Base-by-base conservation (phyloP, 2,113 vertebrate genomes). In the Chinchilla lanigera region DNA sequence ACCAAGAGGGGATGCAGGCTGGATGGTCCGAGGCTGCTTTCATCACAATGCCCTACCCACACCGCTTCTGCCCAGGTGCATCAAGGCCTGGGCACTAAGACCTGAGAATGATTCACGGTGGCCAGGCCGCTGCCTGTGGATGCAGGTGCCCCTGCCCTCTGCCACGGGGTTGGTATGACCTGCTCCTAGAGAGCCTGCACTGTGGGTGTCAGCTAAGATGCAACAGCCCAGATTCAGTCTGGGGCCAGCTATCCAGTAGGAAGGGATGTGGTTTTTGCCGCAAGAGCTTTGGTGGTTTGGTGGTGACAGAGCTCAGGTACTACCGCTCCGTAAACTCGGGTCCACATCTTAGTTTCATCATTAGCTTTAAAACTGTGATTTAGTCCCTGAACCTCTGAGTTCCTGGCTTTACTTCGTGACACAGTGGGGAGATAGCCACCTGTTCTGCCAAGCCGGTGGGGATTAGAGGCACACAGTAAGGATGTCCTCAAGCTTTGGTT, bases 331-430 rank as follows among this genome's bases (percentile, higher is more conserved):
- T 88, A 65, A 81, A 44, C 30, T 41, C 81, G 78, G 17, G 28
- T 86, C 65, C 50, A 50, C 44, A 13, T 63, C 35, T 44, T 67
- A 63, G 67, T 30, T 73, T 73, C 77, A 28, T 84, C 87, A 26
- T n/a, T 38, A 50, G 60, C 77, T 85, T 65, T 47, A 65, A 56
- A 52, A 11, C 44, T 28, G 65, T 14, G 52, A 26, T 63, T 71
- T 78, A 24, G 16, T 93, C 60, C 50, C n/a, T 12, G 26, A 22
- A 87, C 12, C 4, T 60, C 28, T 92, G n/a, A 28, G 41, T 56
- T 47, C 52, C 41, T 47, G 54, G 60, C 50, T 80, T 93, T 91
- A 84, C 86, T 71, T 75, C n/a, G 56, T 60, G 58, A 58, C 14
- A 17, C 65, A 69, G 7, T 38, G 50, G 56, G 58, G 67, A 75